Conservation (phyloP, 2,797 vertebrate genomes). For the Manis pentadactyla region DNA sequence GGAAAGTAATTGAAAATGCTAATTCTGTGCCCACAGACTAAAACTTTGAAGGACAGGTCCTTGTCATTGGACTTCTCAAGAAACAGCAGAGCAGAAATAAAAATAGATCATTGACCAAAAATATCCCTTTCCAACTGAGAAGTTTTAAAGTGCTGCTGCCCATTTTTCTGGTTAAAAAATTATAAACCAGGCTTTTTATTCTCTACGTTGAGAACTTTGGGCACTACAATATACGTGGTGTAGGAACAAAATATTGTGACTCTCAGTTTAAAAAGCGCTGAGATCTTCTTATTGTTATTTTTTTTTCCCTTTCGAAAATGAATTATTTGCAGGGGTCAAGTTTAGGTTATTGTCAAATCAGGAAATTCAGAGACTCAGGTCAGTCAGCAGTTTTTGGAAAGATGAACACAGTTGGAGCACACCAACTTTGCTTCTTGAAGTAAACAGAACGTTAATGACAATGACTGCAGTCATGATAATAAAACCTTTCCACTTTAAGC, state of each 20-base stretch:
- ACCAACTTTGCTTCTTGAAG: conserved; percentile 9
- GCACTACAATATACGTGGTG: conserved; percentile 68
- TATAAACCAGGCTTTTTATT: conserved; percentile 74
- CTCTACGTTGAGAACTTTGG: conserved; percentile 56
- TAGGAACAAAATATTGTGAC: conserved; percentile 21
- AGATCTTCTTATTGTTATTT: not conserved
- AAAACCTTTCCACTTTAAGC: not conserved
- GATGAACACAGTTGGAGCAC: not conserved
- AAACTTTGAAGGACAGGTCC: conserved; percentile 86
- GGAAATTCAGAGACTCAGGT: not conserved
- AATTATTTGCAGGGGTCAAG: not conserved
- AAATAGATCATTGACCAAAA: conserved; percentile 89
- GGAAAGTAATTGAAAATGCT: conserved; percentile 86
- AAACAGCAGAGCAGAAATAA: conserved; percentile 87
- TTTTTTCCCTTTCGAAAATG: not conserved
- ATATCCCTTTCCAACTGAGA: conserved; percentile 86
- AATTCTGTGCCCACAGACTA: conserved; percentile 80
- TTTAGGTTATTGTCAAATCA: not conserved
- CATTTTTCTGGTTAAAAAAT: conserved; percentile 75
- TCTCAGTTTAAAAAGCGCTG: not conserved
- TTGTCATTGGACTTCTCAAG: conserved; percentile 85
- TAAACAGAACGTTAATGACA: not conserved
- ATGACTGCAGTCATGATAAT: not conserved
- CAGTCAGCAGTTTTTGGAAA: conserved; percentile 8
- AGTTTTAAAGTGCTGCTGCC: conserved; percentile 82